Evolutionary conservation across 2,888 invertebrate genomes (phyloP), one percentile per base, ranked within the genome.

Genomic region (Synanthedon myopaeformis): DNA sequence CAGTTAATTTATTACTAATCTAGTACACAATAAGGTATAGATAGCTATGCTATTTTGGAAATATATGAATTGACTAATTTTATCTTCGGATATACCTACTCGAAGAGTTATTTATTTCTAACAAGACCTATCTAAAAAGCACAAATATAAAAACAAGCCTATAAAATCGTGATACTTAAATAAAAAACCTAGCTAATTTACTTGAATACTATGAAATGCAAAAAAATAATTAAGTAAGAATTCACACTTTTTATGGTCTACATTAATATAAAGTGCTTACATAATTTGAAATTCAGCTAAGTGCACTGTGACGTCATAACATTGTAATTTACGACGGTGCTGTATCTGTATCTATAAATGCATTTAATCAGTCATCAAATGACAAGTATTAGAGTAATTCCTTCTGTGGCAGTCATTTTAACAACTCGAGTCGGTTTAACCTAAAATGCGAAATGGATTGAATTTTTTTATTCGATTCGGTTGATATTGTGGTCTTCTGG

Each of bases 401-500:
- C 63, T 68, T 63, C 61, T 55, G 59, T 73, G 72, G 70, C 73
- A 75, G 75, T 77, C 67, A 62, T 66, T 63, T 57, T 61, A 64
- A 58, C 57, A 48, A 48, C 49, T 42, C 50, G 51, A 41, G 55
- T 56, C 54, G 53, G 19, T 54, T 54, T 84, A 87, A 70, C 87
- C 87, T 79, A 87, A 72, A 62, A 87, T 85, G 61, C 86, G 85
- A 63, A 87, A 84, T 56, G 86, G 87, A 58, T 85, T 87, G 57
- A 86, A 87, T 72, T 85, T 85, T 64, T 76, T 85, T 52, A 59
- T 59, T 65, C 78, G 70, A 64, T 73, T 82, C 41, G 70, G 75
- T 55, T 71, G 72, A 55, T 63, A 60, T 56, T 79, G 79, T 17
- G 82, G 83, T 66, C 84, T 79, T 56, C 85, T 74, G 41, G 81